Percentiles rank a stretch among this genome's conserved stretches.
Evolutionary conservation across 2,797 vertebrate genomes (phyloP).

Genomic region (Tenualosa thibaudeaui): DNA sequence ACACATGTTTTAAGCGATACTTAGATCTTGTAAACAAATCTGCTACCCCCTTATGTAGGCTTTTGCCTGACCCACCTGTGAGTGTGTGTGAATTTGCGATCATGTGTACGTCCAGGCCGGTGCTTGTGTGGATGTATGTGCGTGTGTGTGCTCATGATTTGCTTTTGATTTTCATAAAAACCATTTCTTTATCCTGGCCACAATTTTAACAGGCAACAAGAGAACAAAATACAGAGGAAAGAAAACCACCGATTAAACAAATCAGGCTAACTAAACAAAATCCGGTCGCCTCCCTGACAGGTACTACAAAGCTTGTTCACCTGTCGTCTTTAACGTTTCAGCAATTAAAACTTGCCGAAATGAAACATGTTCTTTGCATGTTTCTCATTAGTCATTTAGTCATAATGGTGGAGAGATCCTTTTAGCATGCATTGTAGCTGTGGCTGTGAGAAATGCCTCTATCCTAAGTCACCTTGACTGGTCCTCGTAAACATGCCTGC

Average conservation of each 20-base stretch:
- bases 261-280: slow-evolving; percentile 34
- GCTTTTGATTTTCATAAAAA: slow-evolving; percentile 79
- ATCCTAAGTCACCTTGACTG: slow-evolving; percentile 26
- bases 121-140: not conserved
- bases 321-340: not conserved
- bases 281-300: not conserved
- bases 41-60: slow-evolving; percentile 48
- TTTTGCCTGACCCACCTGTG: slow-evolving; percentile 56
- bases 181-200: slow-evolving; percentile 60
- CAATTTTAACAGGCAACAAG: slow-evolving; percentile 39
- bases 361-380: slow-evolving; percentile 1
- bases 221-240: slow-evolving; percentile 50
- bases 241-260: slow-evolving; percentile 56
- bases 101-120: slow-evolving; percentile 40
- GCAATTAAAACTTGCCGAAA: not conserved
- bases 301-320: not conserved
- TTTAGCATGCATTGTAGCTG: not conserved
- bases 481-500: slow-evolving; percentile 61
- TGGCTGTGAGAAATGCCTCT: not conserved
- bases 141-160: slow-evolving; percentile 56
- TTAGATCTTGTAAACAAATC: slow-evolving; percentile 79
- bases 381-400: not conserved
- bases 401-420: not conserved
- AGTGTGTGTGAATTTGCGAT: slow-evolving; percentile 26
- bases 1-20: slow-evolving; percentile 68